A percentile compares a stretch with the other conserved stretches of the same genome.
Conservation (phyloP, 2,888 invertebrate species). For the Chrysolina oricalcia region DNA sequence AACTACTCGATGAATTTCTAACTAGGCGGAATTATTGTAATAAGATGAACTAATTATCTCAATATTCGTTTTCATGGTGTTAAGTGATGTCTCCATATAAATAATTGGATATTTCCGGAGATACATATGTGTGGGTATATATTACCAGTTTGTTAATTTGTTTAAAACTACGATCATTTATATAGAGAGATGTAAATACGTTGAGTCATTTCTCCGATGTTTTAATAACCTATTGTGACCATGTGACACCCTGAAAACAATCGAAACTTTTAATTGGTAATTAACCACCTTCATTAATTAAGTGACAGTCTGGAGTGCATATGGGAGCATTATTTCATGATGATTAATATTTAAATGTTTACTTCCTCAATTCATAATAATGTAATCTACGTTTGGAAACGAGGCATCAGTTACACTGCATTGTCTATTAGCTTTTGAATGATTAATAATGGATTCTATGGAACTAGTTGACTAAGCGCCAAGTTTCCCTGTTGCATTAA, state of each 20-base stretch:
- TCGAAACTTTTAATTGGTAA: conserved; percentile 55
- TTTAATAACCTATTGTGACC: conserved; percentile 32
- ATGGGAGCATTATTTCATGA: conserved; percentile 53
- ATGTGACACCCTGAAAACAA: conserved; percentile 50
- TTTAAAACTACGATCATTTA: conserved; percentile 51
- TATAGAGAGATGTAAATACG: conserved; percentile 48
- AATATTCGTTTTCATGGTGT: conserved; percentile 57
- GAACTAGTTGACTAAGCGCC: not conserved
- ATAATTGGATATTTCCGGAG: conserved; percentile 65
- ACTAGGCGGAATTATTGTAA: conserved; percentile 47
- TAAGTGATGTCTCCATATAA: conserved; percentile 65
- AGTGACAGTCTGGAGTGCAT: conserved; percentile 45
- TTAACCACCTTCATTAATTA: conserved; percentile 54
- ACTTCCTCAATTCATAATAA: conserved; percentile 51
- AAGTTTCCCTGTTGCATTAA: not conserved
- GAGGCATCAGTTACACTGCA: conserved; percentile 29
- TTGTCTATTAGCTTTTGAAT: conserved; percentile 9
- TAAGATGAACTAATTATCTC: conserved; percentile 55
- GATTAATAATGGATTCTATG: conserved; percentile 26
- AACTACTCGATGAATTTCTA: conserved; percentile 36
- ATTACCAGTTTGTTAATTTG: conserved; percentile 59
- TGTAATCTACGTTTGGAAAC: conserved; percentile 37
- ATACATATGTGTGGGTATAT: conserved; percentile 55
- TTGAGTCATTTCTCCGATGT: conserved; percentile 41
- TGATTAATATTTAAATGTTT: conserved; percentile 51